Evolutionary conservation across 2,888 invertebrate species (phyloP), one percentile per base, ranked within the genome.

Genomic region (Caradrina kadenii): DNA sequence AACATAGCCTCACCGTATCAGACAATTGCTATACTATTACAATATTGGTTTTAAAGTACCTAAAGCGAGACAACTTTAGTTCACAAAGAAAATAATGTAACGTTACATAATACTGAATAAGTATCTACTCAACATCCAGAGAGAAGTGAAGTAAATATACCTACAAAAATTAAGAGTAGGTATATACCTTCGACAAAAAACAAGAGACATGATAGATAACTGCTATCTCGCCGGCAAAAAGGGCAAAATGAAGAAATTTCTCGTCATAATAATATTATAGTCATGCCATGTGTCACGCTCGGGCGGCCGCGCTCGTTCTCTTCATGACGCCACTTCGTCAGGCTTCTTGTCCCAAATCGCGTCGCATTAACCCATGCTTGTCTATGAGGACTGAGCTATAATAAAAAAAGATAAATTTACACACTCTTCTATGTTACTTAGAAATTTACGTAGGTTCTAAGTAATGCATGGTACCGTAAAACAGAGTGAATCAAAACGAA

Each of bases 161-260:
- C 13, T 26, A 26, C 26, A 52, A 63, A 13, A 56, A 50, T 26
- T 4, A 39, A 39, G 26, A 52, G 8, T 53, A 53, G 1, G 8
- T 26, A 48, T 7, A 11, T 59, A 42, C 22, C 6, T 31, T n/a
- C 22, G 31, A 54, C 53, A 70, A 69, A 81, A 73, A 65, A 85
- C 86, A 84, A 82, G 82, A 79, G 86, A 81, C 83, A 85, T 89
- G 90, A 91, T 86, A 90, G 88, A 92, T 91, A 89, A 86, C 88
- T 72, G 89, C 86, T 85, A 90, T 91, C 85, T 85, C 86, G 76
- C 69, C 84, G 86, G 89, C 87, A 90, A 90, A 91, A 90, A 89
- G 88, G 89, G 87, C 88, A 80, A 87, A 89, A 90, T 91, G 90
- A 91, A 92, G 90, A 89, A 89, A 90, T 90, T 90, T 89, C 88